Conservation (phyloP, 2,113 vertebrate species). For the Danionella cerebrum region DNA sequence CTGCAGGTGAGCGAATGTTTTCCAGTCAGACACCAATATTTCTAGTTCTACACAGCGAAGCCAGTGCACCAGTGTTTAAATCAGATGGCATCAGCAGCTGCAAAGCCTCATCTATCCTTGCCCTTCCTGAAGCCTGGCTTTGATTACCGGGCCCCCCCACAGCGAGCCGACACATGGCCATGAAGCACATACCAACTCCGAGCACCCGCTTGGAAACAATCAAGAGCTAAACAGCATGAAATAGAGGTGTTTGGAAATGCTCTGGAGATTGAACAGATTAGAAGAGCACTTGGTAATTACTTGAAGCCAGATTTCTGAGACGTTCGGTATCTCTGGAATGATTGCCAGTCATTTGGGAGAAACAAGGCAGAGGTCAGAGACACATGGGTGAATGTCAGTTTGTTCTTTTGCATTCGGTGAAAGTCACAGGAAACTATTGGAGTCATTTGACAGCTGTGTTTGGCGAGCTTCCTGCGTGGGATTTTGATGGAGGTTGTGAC, state of each 20-base stretch:
- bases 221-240: constrained; percentile 33
- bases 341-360: constrained; percentile 19
- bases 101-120: constrained; percentile 42
- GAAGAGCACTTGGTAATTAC: constrained; percentile 30
- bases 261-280: constrained; percentile 33
- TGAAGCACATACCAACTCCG: constrained; percentile 36
- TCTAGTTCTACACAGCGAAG: constrained; percentile 12
- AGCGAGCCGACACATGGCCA: constrained; percentile 44
- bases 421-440: constrained; percentile 28
- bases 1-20: neutral
- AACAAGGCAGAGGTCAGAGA: constrained; percentile 19
- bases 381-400: constrained; percentile 17
- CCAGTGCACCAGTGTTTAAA: constrained; percentile 38
- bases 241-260: constrained; percentile 34
- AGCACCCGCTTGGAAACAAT: constrained; percentile 39
- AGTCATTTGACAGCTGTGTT: constrained; percentile 38
- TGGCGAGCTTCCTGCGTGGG: neutral
- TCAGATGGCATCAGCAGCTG: constrained; percentile 48
- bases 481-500: constrained; percentile 32
- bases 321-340: constrained; percentile 22
- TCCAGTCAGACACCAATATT: constrained; percentile 23
- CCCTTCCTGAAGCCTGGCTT: constrained; percentile 47
- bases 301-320: constrained; percentile 26
- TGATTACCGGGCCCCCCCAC: constrained; percentile 47
- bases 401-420: constrained; percentile 14